Evolutionary conservation across 2,797 vertebrate genomes (phyloP).

Genomic region (Cygnus olor): DNA sequence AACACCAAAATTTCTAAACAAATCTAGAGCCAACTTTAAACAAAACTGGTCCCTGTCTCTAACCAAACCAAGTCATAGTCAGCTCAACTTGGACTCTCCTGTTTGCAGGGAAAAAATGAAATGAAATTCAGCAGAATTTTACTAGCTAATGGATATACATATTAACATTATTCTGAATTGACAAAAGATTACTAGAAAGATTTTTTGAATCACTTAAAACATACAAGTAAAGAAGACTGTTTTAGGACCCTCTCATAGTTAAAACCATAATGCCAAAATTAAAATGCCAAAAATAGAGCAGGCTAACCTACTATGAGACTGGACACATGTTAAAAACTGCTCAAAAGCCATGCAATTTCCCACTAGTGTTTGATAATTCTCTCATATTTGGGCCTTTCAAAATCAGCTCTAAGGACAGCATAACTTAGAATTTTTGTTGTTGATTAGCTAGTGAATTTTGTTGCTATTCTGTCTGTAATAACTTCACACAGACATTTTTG

Average conservation of each 20-base stretch:
- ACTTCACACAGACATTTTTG: background rate
- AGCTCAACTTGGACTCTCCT: background rate
- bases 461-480: background rate
- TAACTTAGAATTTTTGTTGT: background rate
- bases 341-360: background rate
- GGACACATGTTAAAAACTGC: background rate
- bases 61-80: background rate
- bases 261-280: background rate
- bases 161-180: background rate
- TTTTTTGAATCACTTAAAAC: background rate
- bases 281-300: background rate
- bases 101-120: background rate
- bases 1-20: background rate
- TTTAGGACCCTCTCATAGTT: background rate
- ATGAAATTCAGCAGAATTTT: background rate
- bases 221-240: background rate
- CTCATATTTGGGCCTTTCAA: background rate
- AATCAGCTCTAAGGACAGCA: background rate
- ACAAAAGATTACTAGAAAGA: background rate
- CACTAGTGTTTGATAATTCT: background rate
- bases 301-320: background rate
- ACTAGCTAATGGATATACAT: background rate
- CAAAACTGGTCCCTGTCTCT: background rate
- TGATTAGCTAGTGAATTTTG: background rate
- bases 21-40: background rate